Percentiles rank a stretch among this genome's conserved stretches.
Evolutionary conservation across 2,888 invertebrate genomes (phyloP).

Genomic region (Eurois occulta): DNA sequence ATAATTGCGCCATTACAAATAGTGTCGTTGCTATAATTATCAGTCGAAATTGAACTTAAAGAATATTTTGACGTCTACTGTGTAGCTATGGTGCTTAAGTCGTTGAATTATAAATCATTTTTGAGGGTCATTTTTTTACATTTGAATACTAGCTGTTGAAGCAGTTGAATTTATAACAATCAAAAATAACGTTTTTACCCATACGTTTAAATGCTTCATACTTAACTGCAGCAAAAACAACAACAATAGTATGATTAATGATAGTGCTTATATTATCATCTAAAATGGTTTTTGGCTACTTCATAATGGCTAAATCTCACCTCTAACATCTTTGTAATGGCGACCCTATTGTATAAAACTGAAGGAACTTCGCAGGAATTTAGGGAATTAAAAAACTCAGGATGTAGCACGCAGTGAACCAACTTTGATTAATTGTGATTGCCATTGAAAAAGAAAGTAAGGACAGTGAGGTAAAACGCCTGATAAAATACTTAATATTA

Average conservation of each 20-base stretch:
- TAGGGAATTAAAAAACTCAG: no score
- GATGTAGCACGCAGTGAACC: no score
- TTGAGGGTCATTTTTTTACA: neutral
- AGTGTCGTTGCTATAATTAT: neutral
- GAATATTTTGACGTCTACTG: neutral
- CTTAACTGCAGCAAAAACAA: neutral
- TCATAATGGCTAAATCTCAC: neutral
- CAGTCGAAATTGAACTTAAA: neutral
- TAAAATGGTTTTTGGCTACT: neutral
- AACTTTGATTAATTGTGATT: no score
- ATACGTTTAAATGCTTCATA: neutral
- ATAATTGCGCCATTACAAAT: neutral
- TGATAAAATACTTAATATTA: no score
- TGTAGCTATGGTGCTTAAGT: neutral
- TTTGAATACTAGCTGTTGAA: neutral
- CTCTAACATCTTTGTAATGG: neutral
- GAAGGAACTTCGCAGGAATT: no score
- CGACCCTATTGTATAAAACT: no score
- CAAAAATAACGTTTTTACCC: neutral
- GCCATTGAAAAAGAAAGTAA: no score
- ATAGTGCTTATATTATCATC: neutral
- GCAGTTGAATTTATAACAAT: neutral
- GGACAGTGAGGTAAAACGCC: no score
- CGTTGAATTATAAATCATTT: neutral
- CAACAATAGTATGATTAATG: slow-evolving; percentile 2